phyloP scores from a whole-genome alignment of 2,888 invertebrate genomes.

The Xestia ashworthii region DNA sequence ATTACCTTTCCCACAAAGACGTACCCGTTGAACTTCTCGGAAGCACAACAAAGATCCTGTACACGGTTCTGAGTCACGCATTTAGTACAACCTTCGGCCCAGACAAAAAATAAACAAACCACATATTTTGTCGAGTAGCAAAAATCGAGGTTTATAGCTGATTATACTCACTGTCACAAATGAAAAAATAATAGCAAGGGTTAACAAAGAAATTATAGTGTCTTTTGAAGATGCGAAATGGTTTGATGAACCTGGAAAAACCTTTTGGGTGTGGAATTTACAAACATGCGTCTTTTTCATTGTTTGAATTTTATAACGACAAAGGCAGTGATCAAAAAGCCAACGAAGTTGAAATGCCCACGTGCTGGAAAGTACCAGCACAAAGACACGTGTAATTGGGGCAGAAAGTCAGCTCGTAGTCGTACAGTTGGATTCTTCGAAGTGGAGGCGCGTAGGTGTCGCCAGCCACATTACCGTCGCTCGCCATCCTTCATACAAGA shows the following conservation, averaged over 20 bases:
- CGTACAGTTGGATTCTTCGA: slow-evolving; percentile 88
- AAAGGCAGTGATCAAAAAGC: slow-evolving; percentile 28
- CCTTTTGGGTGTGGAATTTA: slow-evolving; percentile 6
- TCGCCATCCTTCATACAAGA: slow-evolving; percentile 87
- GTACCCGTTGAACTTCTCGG: slow-evolving; percentile 85
- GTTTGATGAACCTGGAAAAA: slow-evolving; percentile 3
- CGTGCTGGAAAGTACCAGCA: slow-evolving; percentile 55
- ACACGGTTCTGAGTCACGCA: slow-evolving; percentile 85
- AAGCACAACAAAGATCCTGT: slow-evolving; percentile 90
- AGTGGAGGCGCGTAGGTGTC: slow-evolving; percentile 85
- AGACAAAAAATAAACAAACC: slow-evolving; percentile 75
- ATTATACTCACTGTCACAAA: neutral
- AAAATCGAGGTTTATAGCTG: slow-evolving; percentile 28
- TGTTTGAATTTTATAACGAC: slow-evolving; percentile 2
- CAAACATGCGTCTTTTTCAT: neutral
- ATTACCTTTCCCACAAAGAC: slow-evolving; percentile 88
- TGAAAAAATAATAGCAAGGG: neutral
- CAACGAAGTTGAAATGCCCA: slow-evolving; percentile 62
- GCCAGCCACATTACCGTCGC: slow-evolving; percentile 79
- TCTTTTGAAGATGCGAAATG: neutral
- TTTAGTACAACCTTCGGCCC: slow-evolving; percentile 78
- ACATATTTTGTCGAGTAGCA: neutral
- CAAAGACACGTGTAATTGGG: slow-evolving; percentile 79
- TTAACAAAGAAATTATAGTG: slow-evolving; percentile 3
- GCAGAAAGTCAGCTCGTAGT: slow-evolving; percentile 80